These are phyloP conservation scores for Tamias sibiricus DNA, from an alignment of 2,113 vertebrate species.

Conservation along the genomic window DNA sequence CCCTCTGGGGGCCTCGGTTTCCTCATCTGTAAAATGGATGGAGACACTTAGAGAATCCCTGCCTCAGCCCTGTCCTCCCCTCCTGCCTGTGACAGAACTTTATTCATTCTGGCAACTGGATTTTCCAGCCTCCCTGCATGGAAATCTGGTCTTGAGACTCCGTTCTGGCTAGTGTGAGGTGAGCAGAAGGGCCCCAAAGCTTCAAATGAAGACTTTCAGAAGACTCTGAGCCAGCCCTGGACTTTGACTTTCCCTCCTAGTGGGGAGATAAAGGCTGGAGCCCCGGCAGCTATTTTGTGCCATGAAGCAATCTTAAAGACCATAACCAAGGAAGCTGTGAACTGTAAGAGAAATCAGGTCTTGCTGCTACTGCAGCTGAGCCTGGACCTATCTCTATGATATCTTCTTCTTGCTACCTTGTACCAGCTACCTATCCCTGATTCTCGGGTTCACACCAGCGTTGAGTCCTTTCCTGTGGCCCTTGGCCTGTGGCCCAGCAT, in stretches of 20 bases:
- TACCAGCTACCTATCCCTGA: not conserved
- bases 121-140: not conserved
- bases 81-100: not conserved
- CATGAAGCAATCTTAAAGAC: not conserved
- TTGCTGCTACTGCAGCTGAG: not conserved
- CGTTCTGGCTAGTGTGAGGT: not conserved
- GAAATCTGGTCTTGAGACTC: not conserved
- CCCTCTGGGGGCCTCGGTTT: constrained; percentile 57
- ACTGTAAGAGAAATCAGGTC: not conserved
- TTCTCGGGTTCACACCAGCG: constrained; percentile 89
- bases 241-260: not conserved
- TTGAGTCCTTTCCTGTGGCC: constrained; percentile 91
- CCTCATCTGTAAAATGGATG: constrained; percentile 76
- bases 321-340: not conserved
- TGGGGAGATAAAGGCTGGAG: not conserved
- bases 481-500: constrained; percentile 86
- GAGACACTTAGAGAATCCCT: constrained; percentile 56
- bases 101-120: not conserved
- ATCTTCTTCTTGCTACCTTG: not conserved
- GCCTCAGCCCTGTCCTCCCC: not conserved
- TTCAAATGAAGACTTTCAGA: not conserved
- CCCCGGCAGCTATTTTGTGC: not conserved
- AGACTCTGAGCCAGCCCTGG: not conserved
- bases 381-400: not conserved
- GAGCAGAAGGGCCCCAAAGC: not conserved